Evolutionary conservation across 2,888 invertebrate genomes (phyloP).

Genomic region (Meganola albula): DNA sequence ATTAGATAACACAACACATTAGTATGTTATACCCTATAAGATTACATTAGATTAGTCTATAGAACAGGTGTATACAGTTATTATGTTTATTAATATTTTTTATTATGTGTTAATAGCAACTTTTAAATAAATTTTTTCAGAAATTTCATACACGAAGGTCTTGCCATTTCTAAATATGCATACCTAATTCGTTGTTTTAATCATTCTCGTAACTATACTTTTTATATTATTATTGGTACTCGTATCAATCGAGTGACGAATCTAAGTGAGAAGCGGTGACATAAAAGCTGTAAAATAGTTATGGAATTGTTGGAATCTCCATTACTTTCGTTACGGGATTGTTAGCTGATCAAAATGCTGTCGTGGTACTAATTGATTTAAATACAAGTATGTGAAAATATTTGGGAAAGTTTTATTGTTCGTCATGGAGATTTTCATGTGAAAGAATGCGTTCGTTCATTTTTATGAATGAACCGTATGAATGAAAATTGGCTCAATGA

Average conservation of each 20-base stretch:
- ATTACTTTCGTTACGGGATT: slow-evolving; percentile 25
- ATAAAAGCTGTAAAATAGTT: slow-evolving; percentile 19
- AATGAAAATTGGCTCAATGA: slow-evolving; percentile 23
- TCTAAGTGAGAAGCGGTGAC: slow-evolving; percentile 15
- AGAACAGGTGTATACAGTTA: too few species aligned
- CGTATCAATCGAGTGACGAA: slow-evolving; percentile 5
- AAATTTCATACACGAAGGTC: too few species aligned
- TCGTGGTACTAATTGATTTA: slow-evolving; percentile 30
- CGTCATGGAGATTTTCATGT: slow-evolving; percentile 22
- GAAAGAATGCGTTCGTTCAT: slow-evolving; percentile 25
- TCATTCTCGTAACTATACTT: slow-evolving; percentile 4
- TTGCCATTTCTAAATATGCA: too few species aligned
- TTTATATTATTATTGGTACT: not conserved
- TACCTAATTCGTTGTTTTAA: slow-evolving; percentile 13
- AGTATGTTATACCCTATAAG: too few species aligned
- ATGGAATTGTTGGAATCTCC: slow-evolving; percentile 20
- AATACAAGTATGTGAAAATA: slow-evolving; percentile 29
- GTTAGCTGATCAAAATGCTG: slow-evolving; percentile 22
- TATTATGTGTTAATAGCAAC: too few species aligned
- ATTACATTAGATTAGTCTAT: too few species aligned
- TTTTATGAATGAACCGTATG: slow-evolving; percentile 31
- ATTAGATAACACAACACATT: too few species aligned
- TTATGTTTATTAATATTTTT: too few species aligned
- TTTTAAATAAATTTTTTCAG: too few species aligned
- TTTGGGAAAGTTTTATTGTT: slow-evolving; percentile 28